Conservation (phyloP, 2,888 invertebrate species). For the Ormyrus pomaceus region DNA sequence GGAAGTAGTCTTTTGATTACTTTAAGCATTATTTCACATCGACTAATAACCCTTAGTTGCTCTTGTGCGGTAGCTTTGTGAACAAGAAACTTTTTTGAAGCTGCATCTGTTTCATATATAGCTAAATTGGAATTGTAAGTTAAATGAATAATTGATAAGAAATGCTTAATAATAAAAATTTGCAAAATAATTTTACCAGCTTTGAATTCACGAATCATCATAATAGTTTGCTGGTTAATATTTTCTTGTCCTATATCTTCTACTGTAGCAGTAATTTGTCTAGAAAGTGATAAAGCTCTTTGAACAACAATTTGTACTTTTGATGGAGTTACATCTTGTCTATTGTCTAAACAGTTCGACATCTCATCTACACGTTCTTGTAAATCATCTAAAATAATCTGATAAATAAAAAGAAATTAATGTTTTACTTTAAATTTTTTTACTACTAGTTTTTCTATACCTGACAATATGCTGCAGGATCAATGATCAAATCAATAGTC, state of each 20-base stretch:
- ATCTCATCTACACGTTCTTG: constrained; percentile 67
- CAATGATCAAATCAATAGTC: constrained; percentile 81
- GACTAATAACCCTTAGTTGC: constrained; percentile 71
- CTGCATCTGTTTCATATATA: constrained; percentile 70
- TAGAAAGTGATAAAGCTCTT: constrained; percentile 67
- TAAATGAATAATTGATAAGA: neutral
- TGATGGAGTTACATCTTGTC: constrained; percentile 65
- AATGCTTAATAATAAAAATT: neutral
- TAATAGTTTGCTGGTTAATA: constrained; percentile 69
- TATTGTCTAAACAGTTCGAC: constrained; percentile 69
- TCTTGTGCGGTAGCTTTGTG: constrained; percentile 70
- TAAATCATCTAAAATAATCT: constrained; percentile 72
- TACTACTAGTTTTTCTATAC: constrained; percentile 72
- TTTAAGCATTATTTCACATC: constrained; percentile 71
- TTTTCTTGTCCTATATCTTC: constrained; percentile 70
- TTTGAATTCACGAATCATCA: constrained; percentile 72
- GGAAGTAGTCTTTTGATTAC: constrained; percentile 71
- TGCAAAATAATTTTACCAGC: constrained; percentile 63
- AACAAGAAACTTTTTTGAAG: constrained; percentile 67
- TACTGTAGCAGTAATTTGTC: constrained; percentile 69
- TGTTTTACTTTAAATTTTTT: too few species aligned
- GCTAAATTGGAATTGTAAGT: constrained; percentile 58
- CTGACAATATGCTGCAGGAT: constrained; percentile 83
- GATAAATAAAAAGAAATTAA: neutral
- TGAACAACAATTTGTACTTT: constrained; percentile 70